Evolutionary conservation across 2,888 invertebrate genomes (phyloP).

Genomic region (Liodrosophila aerea): DNA sequence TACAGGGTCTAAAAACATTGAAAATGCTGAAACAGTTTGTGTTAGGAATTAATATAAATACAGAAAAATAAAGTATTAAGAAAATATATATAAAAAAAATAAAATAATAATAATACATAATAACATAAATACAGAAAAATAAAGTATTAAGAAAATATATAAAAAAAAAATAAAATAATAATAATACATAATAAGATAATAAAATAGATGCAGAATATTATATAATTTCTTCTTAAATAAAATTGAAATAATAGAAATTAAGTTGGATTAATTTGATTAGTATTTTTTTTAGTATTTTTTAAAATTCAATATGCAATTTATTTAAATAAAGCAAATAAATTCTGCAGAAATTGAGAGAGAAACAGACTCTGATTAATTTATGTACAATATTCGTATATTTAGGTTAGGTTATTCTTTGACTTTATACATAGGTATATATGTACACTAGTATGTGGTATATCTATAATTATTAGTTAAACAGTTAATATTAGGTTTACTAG

Average conservation of each 20-base stretch:
- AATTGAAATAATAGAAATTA: no score
- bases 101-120: neutral
- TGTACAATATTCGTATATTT: slow-evolving; percentile 46
- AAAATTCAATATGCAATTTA: neutral
- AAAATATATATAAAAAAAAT: neutral
- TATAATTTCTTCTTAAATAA: no score
- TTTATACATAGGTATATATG: slow-evolving; percentile 16
- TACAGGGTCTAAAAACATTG: no score
- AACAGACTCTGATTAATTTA: neutral
- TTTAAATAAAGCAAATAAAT: no score
- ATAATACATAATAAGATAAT: neutral
- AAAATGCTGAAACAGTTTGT: no score
- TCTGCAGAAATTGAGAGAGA: neutral
- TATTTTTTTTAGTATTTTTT: no score
- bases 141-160: no score
- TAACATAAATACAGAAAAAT: no score
- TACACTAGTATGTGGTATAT: no score
- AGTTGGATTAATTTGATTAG: no score
- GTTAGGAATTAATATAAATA: neutral
- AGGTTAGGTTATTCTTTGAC: slow-evolving; percentile 45
- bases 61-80: neutral
- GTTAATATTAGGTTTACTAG: neutral
- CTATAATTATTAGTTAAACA: slow-evolving; percentile 33
- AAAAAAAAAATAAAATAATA: neutral
- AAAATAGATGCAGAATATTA: neutral